Conservation (phyloP, 2,888 invertebrate genomes). For the Chirona hameri region DNA sequence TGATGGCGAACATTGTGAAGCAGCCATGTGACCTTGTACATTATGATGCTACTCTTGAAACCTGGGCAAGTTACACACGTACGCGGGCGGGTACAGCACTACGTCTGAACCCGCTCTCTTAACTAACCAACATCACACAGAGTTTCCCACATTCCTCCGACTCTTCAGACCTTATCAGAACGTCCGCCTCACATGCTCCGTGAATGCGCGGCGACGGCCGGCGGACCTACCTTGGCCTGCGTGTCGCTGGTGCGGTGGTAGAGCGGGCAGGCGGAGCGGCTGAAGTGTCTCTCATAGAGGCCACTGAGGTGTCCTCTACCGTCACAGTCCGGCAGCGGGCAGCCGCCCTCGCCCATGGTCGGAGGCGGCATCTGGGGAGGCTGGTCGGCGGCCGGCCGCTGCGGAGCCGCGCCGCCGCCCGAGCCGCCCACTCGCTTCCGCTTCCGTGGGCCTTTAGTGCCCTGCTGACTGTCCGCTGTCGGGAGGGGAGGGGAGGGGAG, state of each 20-base stretch:
- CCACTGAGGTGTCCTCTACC: constrained; percentile 60
- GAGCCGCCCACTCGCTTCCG: background rate
- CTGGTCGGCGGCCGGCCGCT: constrained; percentile 35
- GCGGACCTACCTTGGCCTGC: constrained; percentile 58
- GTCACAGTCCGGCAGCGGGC: constrained; percentile 81
- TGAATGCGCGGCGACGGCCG: too few species aligned
- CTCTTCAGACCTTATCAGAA: too few species aligned
- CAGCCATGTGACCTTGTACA: too few species aligned
- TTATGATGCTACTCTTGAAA: too few species aligned
- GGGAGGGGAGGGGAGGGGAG: background rate
- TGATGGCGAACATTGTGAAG: too few species aligned
- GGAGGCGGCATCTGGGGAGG: constrained; percentile 32
- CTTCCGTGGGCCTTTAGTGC: constrained; percentile 25
- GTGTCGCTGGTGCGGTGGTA: constrained; percentile 81
- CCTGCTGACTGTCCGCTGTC: constrained; percentile 28
- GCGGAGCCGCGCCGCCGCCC: background rate
- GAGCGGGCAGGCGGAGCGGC: constrained; percentile 83
- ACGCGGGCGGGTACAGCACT: too few species aligned
- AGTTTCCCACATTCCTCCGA: too few species aligned
- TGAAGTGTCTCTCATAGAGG: constrained; percentile 62
- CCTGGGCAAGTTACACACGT: too few species aligned
- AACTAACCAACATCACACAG: too few species aligned
- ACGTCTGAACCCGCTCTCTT: too few species aligned
- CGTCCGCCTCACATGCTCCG: too few species aligned
- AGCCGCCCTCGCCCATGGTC: constrained; percentile 61